Evolutionary conservation across 2,797 vertebrate species (phyloP), one percentile per base, ranked within the genome.

Genomic region (Vultur gryphus): DNA sequence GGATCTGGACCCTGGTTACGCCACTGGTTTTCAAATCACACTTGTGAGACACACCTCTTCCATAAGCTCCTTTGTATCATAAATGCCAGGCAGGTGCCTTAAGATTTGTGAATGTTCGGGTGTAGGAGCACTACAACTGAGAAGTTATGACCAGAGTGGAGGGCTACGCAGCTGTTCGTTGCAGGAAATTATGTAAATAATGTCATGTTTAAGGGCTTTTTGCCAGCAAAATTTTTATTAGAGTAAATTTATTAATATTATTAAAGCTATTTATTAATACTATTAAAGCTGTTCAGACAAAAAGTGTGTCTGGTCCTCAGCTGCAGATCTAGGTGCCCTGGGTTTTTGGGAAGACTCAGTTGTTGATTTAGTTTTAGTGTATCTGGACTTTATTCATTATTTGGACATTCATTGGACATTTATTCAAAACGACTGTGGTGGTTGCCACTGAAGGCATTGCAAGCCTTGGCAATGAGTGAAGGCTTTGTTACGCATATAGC

Each of bases 181-280:
- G 76, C 59, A 95, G 69, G 95, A 82, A 97, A 92, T 84, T 93
- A 64, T 96, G 94, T 96, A 97, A 97, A 98, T 96, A 97, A 97
- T 97, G 87, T 77, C 92, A 96, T 89, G 70, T 96, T 97, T 94
- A 96, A 94, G 95, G 96, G 84, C 55, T 88, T 97, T 97, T 97
- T 97, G 86, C 89, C 94, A 97, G 62, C 49, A 95, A 95, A 80
- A 79, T 84, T 96, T 96, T 97, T 95, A 97, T 97, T 95, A 95
- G 59, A 92, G 66, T 73, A 90, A 78, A 97, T 96, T 95, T 97
- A 97, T 97, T 97, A 96, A 97, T 97, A 37, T 11, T 37, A 37
- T 37, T 37, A 37, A 37, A 37, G 37, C 37, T 37, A 37, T 37
- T 37, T 37, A 37, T 37, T 37, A 37, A 37, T 37, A 37, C 37